Evolutionary conservation across 2,888 invertebrate species (phyloP), one percentile per base, ranked within the genome.

Genomic region (Acanthoscelides obtectus): DNA sequence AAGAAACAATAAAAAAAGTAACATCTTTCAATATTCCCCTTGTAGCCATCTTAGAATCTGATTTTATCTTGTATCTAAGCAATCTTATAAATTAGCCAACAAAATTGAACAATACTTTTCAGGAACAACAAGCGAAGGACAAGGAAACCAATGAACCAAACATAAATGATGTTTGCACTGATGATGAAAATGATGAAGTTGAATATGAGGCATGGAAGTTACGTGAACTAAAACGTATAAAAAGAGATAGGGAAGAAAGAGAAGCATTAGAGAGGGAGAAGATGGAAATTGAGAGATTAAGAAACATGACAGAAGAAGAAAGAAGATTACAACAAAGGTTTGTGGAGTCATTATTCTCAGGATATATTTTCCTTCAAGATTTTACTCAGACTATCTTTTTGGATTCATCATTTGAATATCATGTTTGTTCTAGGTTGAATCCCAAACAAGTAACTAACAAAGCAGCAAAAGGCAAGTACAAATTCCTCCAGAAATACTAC

Each of bases 401-500:
- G n/a, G n/a, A n/a, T n/a, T n/a, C n/a, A n/a, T n/a, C n/a, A n/a
- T n/a, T n/a, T n/a, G n/a, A n/a, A n/a, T 12, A 45, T 12, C 17
- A 3, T 12, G 6, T 45, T 45, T 45, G 12, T 17, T 66, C 22
- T 22, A 67, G 97, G 70, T 86, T 94, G 71, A 98, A 99, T 87
- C 99, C 99, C 0, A 98, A 97, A 86, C 83, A 90, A 19, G 89
- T 99, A 73, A 96, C 97, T 4, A 99, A 99, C 87, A 97, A 98
- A 84, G 93, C 96, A 0, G 90, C 92, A 70, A 98, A 98, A 86
- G 98, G 99, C 74, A 99, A 99, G 87, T 99, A 99, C 89, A 99
- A 99, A 86, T 99, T 99, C 87, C 87, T 99, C 79, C 99, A 99
- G 87, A 99, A 99, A 84, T 99, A 99, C 86, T 99, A 97, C 85